These are phyloP conservation scores for Chelidonichthys spinosus DNA, from an alignment of 2,797 vertebrate species.

Conservation along the genomic window DNA sequence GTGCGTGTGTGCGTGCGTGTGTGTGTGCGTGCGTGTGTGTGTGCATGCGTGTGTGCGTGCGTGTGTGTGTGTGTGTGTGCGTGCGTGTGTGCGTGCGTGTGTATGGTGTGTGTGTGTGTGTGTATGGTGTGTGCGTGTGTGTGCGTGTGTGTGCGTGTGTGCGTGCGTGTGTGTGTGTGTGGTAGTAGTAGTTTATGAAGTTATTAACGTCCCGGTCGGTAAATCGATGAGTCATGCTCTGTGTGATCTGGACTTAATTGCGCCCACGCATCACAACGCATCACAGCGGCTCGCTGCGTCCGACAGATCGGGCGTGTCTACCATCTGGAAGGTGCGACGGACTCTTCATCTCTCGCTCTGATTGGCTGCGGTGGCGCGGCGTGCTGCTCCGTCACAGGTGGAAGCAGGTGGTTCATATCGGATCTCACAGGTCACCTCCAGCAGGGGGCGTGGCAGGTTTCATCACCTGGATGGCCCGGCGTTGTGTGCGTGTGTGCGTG, in stretches of 20 bases:
- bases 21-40: too few species aligned
- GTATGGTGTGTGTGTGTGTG: too few species aligned
- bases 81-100: too few species aligned
- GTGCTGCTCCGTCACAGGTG: constrained; percentile 44
- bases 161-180: constrained; percentile 52
- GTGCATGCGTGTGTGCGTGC: too few species aligned
- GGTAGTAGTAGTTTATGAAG: constrained; percentile 68
- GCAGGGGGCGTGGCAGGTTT: constrained; percentile 67
- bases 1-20: too few species aligned
- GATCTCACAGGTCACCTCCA: constrained; percentile 36
- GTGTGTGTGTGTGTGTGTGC: too few species aligned
- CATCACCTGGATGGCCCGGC: constrained; percentile 75
- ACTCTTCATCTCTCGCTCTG: constrained; percentile 59
- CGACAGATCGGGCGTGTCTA: constrained; percentile 72
- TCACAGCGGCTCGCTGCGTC: constrained; percentile 39
- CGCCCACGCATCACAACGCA: constrained; percentile 58
- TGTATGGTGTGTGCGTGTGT: too few species aligned
- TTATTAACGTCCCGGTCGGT: constrained; percentile 71
- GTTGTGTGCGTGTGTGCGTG: too few species aligned
- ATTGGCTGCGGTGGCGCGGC: too few species aligned
- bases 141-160: constrained; percentile 21
- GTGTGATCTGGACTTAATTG: constrained; percentile 67
- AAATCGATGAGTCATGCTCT: constrained; percentile 73
- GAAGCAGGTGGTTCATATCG: constrained; percentile 71
- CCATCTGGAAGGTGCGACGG: constrained; percentile 66